Evolutionary conservation across 2,888 invertebrate species (phyloP).

Genomic region (Microplitis deprimator): DNA sequence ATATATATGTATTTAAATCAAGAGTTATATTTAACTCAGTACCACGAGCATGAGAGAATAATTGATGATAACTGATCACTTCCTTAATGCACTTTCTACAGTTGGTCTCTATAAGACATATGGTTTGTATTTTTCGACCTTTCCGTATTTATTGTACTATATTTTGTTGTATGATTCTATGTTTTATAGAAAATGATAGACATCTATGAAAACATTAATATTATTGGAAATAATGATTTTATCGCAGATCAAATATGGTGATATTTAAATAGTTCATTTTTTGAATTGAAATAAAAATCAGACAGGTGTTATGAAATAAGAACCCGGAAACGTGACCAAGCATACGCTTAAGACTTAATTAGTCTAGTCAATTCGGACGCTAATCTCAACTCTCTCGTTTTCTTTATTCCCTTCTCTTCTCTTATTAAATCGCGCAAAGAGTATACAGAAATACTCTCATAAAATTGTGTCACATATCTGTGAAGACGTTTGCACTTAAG

Average conservation of each 20-base stretch:
- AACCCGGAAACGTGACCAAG: constrained; percentile 62
- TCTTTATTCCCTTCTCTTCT: constrained; percentile 42
- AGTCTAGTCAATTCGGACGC: constrained; percentile 43
- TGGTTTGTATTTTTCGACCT: constrained; percentile 42
- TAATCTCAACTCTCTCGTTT: constrained; percentile 43
- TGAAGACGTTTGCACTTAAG: constrained; percentile 44
- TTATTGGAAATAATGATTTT: neutral
- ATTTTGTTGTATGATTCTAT: neutral
- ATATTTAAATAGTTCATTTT: constrained; percentile 36
- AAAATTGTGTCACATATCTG: constrained; percentile 65
- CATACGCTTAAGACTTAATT: constrained; percentile 31
- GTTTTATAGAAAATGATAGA: neutral
- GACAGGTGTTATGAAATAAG: constrained; percentile 65
- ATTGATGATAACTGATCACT: constrained; percentile 67
- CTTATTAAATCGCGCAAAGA: constrained; percentile 27
- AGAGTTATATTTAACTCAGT: neutral
- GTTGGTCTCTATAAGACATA: constrained; percentile 53
- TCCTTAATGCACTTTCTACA: constrained; percentile 69
- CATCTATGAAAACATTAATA: neutral
- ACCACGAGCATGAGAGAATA: constrained; percentile 56
- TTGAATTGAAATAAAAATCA: constrained; percentile 51
- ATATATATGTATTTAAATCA: constrained; percentile 26
- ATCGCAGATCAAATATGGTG: neutral
- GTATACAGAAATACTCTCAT: constrained; percentile 61
- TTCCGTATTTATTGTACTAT: neutral